Conservation (phyloP, 35 echinoderm and acorn worm genomes). For the Ophiothrix spiculata region DNA sequence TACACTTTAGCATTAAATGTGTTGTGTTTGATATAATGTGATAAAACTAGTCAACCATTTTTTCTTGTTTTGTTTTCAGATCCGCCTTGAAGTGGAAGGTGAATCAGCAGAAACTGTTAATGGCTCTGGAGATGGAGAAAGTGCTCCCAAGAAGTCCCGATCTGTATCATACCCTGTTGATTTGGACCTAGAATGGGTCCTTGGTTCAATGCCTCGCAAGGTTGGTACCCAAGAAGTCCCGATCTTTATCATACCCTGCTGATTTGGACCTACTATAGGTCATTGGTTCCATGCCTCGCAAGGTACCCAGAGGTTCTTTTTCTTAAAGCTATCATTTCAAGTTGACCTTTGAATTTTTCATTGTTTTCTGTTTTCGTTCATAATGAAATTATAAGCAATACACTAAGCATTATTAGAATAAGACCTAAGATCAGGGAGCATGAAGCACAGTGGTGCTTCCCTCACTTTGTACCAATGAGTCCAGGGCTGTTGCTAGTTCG, state of each 20-base stretch:
- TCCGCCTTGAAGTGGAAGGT: slow-evolving; percentile 80
- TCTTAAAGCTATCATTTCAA: no score
- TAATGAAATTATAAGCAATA: no score
- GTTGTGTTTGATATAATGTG: not conserved
- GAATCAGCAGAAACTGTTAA: slow-evolving; percentile 6
- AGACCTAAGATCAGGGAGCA: no score
- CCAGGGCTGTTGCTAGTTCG: no score
- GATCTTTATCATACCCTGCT: slow-evolving; percentile 56
- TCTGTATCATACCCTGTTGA: slow-evolving; percentile 71
- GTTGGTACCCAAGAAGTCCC: slow-evolving; percentile 17
- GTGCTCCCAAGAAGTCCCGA: slow-evolving; percentile 53
- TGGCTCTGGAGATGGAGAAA: slow-evolving; percentile 32
- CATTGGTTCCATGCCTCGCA: slow-evolving; percentile 88
- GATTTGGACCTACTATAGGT: slow-evolving; percentile 91
- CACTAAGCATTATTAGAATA: no score
- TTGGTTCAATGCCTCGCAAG: slow-evolving; percentile 95
- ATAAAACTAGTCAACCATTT: not conserved
- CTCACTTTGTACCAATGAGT: no score
- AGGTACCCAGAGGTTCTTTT: slow-evolving; percentile 33
- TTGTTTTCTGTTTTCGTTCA: no score
- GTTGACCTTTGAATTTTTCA: no score
- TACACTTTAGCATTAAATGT: not conserved
- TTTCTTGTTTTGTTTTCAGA: slow-evolving; percentile 53
- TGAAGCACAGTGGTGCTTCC: no score
- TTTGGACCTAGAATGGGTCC: slow-evolving; percentile 88